Conservation (phyloP, 2,797 vertebrate genomes). For the Stomatorhinus walkeri region DNA sequence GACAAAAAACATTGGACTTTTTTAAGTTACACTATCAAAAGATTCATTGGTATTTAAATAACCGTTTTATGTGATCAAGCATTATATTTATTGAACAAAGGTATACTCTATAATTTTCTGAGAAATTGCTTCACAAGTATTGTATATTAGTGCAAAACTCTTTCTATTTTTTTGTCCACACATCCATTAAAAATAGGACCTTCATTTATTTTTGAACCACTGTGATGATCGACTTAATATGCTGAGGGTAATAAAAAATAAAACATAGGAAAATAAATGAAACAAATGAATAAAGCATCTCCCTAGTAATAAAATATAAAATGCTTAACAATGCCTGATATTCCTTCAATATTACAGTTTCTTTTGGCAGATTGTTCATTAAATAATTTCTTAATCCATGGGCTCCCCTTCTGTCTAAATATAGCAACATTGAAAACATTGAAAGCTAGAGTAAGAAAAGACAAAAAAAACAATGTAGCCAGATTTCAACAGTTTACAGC, state of each 20-base stretch:
- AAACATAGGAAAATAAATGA: not conserved
- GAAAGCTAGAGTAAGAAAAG: not conserved
- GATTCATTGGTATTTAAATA: not conserved
- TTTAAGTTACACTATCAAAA: not conserved
- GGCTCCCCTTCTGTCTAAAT: not conserved
- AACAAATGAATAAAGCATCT: not conserved
- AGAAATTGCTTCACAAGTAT: not conserved
- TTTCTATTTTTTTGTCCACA: not conserved
- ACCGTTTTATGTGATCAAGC: not conserved
- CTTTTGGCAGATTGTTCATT: not conserved
- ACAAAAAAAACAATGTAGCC: not conserved
- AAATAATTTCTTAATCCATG: not conserved
- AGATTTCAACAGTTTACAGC: not conserved
- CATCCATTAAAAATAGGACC: not conserved
- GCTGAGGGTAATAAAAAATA: not conserved
- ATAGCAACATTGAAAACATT: not conserved
- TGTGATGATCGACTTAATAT: not conserved
- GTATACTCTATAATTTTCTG: not conserved
- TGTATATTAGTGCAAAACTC: not conserved
- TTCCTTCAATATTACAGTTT: not conserved
- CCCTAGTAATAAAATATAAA: slow-evolving; percentile 1
- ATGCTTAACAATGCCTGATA: not conserved
- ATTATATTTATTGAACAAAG: not conserved
- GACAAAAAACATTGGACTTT: not conserved
- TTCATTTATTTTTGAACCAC: slow-evolving; percentile 5